Percentiles rank a stretch among this genome's conserved stretches.
These are phyloP conservation scores for Stichodactyla helianthus DNA, from an alignment of 64 coral and sea anemone species.

Conservation along the genomic window DNA sequence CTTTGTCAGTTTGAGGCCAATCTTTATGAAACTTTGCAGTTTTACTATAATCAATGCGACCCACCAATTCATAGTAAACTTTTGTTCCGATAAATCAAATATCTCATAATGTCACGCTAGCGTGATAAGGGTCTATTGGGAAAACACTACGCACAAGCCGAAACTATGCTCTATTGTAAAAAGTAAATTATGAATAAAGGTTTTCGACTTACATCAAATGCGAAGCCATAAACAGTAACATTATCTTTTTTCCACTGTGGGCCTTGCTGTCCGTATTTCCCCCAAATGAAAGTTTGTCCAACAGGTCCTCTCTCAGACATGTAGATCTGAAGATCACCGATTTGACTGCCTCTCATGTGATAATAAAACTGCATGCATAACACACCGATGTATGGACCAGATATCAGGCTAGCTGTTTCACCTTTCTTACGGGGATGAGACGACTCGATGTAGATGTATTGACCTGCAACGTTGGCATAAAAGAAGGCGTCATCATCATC, in stretches of 20 bases:
- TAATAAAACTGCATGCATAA: constrained; percentile 76
- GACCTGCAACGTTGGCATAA: constrained; percentile 12
- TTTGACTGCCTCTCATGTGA: constrained; percentile 58
- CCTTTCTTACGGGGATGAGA: constrained; percentile 62
- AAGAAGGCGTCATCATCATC: not conserved
- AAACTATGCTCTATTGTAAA: not conserved
- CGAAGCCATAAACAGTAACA: constrained; percentile 58
- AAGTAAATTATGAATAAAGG: not conserved
- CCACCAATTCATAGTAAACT: too few species aligned
- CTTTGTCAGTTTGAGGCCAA: too few species aligned
- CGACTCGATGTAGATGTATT: constrained; percentile 53
- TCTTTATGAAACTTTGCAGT: too few species aligned
- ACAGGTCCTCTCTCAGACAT: constrained; percentile 25
- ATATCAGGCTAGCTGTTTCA: constrained; percentile 42
- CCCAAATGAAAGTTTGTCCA: constrained; percentile 58
- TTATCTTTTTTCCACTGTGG: constrained; percentile 39
- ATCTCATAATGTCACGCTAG: too few species aligned
- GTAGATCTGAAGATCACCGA: constrained; percentile 72
- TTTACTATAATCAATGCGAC: too few species aligned
- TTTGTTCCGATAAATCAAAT: too few species aligned
- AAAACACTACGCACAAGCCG: too few species aligned
- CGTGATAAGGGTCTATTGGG: too few species aligned
- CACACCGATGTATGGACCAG: constrained; percentile 50
- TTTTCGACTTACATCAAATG: constrained; percentile 60
- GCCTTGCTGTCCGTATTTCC: constrained; percentile 58